Conservation (phyloP, 1,140 invertebrate species). For the Brachystomella parvula region DNA sequence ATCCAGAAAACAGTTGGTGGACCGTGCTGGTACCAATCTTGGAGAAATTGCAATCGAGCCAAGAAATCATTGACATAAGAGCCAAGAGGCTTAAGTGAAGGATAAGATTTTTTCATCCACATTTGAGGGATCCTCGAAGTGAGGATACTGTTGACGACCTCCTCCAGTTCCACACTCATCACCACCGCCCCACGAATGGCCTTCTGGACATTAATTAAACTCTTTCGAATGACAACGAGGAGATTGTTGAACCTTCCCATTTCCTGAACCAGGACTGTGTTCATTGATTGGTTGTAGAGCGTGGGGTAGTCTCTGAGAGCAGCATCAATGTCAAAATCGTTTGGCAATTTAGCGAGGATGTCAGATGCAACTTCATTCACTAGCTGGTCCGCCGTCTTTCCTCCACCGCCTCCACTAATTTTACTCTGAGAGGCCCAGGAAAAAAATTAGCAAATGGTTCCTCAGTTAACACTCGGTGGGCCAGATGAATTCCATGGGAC, state of each 20-base stretch:
- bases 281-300: conserved; percentile 76
- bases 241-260: conserved; percentile 83
- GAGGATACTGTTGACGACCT: conserved; percentile 72
- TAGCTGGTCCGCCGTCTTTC: conserved; percentile 56
- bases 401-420: conserved; percentile 45
- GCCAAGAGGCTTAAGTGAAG: conserved; percentile 82
- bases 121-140: conserved; percentile 71
- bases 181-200: conserved; percentile 74
- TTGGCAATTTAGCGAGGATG: conserved; percentile 63
- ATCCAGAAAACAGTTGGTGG: conserved; percentile 80
- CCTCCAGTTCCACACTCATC: conserved; percentile 79
- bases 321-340: conserved; percentile 59
- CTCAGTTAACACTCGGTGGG: too few relatives aligned
- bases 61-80: conserved; percentile 84
- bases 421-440: too few relatives aligned
- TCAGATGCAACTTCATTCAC: conserved; percentile 61
- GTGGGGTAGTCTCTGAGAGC: conserved; percentile 67
- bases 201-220: conserved; percentile 70
- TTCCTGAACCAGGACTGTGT: conserved; percentile 87
- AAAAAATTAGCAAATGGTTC: too few relatives aligned
- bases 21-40: conserved; percentile 75
- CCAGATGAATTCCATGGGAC: too few relatives aligned
- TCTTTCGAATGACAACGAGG: conserved; percentile 60
- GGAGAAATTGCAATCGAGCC: conserved; percentile 66
- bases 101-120: conserved; percentile 82